Percentiles rank a stretch among this genome's conserved stretches.
Conservation (phyloP, 2,113 vertebrate genomes). For the Eretmodus cyanostictus region DNA sequence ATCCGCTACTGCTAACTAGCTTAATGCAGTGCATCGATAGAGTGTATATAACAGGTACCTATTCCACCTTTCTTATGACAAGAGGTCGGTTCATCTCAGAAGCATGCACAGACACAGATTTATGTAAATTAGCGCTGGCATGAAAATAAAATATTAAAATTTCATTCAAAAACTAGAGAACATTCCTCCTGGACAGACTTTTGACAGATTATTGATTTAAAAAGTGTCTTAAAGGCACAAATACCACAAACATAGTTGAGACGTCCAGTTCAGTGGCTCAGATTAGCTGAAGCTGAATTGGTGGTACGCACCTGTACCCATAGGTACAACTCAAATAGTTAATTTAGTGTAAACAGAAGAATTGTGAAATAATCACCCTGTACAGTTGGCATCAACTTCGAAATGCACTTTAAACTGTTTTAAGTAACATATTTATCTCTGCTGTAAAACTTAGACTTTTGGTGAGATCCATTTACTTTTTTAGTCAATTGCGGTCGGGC, state of each 20-base stretch:
- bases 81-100: neutral
- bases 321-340: neutral
- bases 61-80: neutral
- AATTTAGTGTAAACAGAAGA: neutral
- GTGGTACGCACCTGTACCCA: neutral
- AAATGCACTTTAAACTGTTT: neutral
- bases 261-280: neutral
- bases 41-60: neutral
- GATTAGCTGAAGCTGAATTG: neutral
- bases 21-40: neutral
- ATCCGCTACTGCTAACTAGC: neutral
- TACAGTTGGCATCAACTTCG: neutral
- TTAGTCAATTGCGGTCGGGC: neutral
- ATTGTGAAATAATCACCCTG: neutral
- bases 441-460: neutral
- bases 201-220: neutral
- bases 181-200: neutral
- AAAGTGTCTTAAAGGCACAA: neutral
- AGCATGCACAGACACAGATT: neutral
- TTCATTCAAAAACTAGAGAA: neutral
- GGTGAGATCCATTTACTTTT: neutral
- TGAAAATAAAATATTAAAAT: neutral
- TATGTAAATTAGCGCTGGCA: neutral
- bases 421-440: neutral
- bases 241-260: neutral